These are phyloP conservation scores for Micromys minutus DNA, from an alignment of 2,113 vertebrate genomes.

Conservation along the genomic window DNA sequence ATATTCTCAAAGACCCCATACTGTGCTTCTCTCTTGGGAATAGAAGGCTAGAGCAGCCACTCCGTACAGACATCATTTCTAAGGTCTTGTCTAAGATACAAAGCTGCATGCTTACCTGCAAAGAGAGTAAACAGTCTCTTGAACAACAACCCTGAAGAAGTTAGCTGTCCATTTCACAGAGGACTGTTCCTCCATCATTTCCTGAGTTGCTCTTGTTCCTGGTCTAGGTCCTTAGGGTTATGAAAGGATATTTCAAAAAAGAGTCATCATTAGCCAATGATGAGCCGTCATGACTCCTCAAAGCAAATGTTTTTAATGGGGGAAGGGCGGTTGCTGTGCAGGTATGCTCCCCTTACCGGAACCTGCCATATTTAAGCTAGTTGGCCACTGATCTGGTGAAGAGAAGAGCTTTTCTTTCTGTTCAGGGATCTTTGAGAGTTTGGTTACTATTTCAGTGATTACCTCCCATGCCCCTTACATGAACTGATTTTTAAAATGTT, in stretches of 20 bases:
- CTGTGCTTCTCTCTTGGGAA: neutral
- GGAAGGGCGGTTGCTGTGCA: neutral
- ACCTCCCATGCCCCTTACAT: neutral
- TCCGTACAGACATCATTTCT: neutral
- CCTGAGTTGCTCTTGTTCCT: neutral
- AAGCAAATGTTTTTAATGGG: neutral
- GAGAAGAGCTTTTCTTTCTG: neutral
- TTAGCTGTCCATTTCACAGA: neutral
- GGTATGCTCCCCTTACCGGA: neutral
- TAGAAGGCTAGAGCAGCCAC: neutral
- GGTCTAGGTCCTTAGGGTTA: neutral
- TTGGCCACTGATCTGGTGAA: neutral
- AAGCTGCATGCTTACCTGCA: neutral
- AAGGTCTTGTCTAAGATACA: neutral
- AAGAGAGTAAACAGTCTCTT: neutral
- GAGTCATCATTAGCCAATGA: neutral
- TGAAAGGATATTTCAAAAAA: neutral
- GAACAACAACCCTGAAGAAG: neutral
- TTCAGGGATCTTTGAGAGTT: conserved; percentile 34
- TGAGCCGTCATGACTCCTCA: neutral
- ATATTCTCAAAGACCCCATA: neutral
- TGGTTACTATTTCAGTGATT: conserved; percentile 3
- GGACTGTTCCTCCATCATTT: neutral
- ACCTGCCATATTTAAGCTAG: neutral
- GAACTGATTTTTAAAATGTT: conserved; percentile 48